phyloP scores from a whole-genome alignment of 53 echinoderm and acorn worm genomes.

The Mesocentrotus franciscanus region DNA sequence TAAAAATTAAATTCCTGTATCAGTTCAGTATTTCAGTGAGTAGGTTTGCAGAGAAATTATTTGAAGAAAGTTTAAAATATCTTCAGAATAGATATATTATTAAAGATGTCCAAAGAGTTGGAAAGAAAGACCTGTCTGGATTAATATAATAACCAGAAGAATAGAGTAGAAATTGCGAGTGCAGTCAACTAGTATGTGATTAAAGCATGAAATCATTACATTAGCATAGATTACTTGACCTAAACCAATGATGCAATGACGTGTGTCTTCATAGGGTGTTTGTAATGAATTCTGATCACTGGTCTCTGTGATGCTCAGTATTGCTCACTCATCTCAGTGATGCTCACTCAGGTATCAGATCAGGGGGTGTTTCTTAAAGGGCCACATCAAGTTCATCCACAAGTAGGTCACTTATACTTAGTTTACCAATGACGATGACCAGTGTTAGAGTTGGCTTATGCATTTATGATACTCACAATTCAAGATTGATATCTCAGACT shows the following conservation, averaged over 20 bases:
- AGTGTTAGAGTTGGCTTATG: background rate
- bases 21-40: background rate
- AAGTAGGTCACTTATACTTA: background rate
- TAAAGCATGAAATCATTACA: no score
- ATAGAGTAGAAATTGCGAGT: background rate
- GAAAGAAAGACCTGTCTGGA: background rate
- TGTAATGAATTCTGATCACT: constrained; percentile 13
- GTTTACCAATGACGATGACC: background rate
- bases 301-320: background rate
- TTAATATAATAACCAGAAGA: background rate
- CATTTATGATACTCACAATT: no score
- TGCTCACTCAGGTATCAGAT: background rate
- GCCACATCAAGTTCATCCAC: background rate
- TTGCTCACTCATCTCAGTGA: background rate
- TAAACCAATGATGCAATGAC: background rate
- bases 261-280: constrained; percentile 3
- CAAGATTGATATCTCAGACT: no score
- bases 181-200: background rate
- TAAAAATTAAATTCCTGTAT: background rate
- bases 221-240: background rate
- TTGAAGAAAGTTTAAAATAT: background rate
- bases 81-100: background rate
- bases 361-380: background rate
- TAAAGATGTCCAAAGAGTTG: no score
- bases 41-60: background rate